phyloP scores from a whole-genome alignment of 2,113 vertebrate species.

The Limnothrissa miodon region DNA sequence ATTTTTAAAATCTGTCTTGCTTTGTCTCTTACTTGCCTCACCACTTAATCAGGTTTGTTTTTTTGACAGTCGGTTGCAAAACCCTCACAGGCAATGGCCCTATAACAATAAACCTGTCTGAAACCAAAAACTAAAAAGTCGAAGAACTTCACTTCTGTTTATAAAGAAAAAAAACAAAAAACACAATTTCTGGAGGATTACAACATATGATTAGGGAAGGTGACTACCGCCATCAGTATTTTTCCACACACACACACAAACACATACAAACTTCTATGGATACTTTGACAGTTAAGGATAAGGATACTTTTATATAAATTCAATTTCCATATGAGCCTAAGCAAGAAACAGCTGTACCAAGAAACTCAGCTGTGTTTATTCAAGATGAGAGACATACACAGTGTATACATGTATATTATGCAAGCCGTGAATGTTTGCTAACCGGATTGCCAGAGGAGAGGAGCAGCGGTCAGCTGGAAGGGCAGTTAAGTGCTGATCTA shows the following conservation, averaged over 20 bases:
- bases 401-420: background rate
- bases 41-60: background rate
- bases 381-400: background rate
- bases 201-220: too few relatives aligned
- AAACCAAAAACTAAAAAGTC: background rate
- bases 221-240: too few relatives aligned
- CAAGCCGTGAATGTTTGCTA: slow-evolving; percentile 1
- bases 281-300: too few relatives aligned
- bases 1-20: background rate
- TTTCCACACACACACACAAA: too few relatives aligned
- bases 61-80: background rate
- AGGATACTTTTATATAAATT: too few relatives aligned
- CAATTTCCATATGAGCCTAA: too few relatives aligned
- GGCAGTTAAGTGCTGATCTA: background rate
- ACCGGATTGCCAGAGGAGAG: background rate
- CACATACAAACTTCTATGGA: too few relatives aligned
- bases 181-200: too few relatives aligned
- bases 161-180: too few relatives aligned
- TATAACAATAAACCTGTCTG: background rate
- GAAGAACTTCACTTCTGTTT: too few relatives aligned
- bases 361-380: too few relatives aligned
- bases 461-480: background rate
- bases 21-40: background rate
- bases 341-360: too few relatives aligned
- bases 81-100: background rate